phyloP scores from a whole-genome alignment of 2,797 vertebrate genomes.

The Sandelia bainsii region DNA sequence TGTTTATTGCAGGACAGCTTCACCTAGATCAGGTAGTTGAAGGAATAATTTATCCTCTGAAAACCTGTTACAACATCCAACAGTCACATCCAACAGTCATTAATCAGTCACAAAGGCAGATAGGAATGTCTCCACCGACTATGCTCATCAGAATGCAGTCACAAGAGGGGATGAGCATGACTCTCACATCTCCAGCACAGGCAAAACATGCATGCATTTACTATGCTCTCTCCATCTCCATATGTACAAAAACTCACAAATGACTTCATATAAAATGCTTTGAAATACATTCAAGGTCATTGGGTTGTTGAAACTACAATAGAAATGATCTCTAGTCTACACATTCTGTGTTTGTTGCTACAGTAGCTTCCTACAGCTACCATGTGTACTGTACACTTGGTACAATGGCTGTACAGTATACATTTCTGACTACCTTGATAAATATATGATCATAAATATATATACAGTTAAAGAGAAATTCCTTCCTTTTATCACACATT shows the following conservation, averaged over 20 bases:
- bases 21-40: slow-evolving; percentile 3
- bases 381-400: background rate
- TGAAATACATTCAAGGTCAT: background rate
- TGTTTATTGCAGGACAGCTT: slow-evolving; percentile 18
- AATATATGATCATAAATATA: too few relatives aligned
- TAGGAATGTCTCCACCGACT: background rate
- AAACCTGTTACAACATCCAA: slow-evolving; percentile 6
- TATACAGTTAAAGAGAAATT: background rate
- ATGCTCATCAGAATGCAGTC: background rate
- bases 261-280: background rate
- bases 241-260: background rate
- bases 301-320: background rate
- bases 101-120: slow-evolving; percentile 24
- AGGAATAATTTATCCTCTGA: slow-evolving; percentile 21
- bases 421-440: background rate
- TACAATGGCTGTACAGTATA: background rate
- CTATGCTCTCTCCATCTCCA: background rate
- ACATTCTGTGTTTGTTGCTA: background rate
- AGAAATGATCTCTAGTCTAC: background rate
- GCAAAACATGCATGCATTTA: background rate
- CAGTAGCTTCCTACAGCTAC: background rate
- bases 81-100: background rate
- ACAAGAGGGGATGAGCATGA: background rate
- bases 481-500: background rate
- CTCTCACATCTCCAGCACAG: slow-evolving; percentile 7